Percentiles rank a stretch among this genome's conserved stretches.
These are phyloP conservation scores for Halcyon malimbica DNA, from an alignment of 2,113 vertebrate genomes.

Conservation along the genomic window DNA sequence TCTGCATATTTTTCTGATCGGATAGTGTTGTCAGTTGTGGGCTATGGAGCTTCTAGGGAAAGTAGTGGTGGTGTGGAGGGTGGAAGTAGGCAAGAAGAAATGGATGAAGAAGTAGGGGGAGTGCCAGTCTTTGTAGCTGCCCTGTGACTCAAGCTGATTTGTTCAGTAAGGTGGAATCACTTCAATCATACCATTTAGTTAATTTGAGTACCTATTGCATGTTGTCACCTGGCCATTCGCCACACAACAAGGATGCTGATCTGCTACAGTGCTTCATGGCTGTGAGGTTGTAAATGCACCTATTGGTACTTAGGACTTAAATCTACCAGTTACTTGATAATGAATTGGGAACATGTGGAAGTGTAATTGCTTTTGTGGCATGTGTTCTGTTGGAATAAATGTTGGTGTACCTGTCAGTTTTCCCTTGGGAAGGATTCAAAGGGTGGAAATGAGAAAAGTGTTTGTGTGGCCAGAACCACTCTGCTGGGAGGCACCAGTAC, in stretches of 20 bases:
- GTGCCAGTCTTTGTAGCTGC: background rate
- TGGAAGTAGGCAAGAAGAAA: background rate
- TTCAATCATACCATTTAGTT: background rate
- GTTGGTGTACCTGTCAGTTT: background rate
- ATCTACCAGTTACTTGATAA: background rate
- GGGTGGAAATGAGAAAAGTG: background rate
- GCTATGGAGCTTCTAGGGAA: background rate
- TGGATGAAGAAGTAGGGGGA: background rate
- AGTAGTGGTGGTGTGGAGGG: background rate
- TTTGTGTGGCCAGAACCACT: background rate
- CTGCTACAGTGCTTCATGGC: background rate
- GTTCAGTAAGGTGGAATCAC: background rate
- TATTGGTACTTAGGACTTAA: background rate
- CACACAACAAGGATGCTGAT: rapidly evolving
- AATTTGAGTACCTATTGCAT: background rate
- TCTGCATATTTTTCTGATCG: background rate
- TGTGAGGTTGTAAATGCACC: background rate
- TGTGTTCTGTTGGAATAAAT: background rate
- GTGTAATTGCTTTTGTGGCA: background rate
- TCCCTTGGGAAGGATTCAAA: background rate
- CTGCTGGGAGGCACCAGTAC: background rate
- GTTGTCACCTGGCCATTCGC: background rate
- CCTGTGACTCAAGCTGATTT: rapidly evolving
- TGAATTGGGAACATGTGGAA: background rate
- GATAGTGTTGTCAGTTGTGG: background rate